Conservation (phyloP, 2,113 vertebrate species). For the Acanthochromis polyacanthus region DNA sequence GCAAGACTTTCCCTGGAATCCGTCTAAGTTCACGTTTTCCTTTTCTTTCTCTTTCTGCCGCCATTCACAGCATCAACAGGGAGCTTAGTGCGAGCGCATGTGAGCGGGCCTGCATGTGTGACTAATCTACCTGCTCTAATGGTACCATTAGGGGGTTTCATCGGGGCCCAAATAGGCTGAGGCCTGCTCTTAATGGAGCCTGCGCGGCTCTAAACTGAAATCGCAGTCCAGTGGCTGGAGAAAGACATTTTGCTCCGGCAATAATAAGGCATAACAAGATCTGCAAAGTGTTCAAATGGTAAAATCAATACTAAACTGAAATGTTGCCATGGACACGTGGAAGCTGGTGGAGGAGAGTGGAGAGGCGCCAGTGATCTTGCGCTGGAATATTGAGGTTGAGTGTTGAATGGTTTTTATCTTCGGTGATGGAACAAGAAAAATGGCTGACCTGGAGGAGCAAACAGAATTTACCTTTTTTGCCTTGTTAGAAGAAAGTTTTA, state of each 20-base stretch:
- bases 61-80: constrained; percentile 7
- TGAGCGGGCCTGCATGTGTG: constrained; percentile 43
- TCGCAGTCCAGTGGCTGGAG: constrained; percentile 56
- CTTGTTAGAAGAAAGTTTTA: neutral
- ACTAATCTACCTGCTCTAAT: constrained; percentile 71
- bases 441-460: constrained; percentile 2
- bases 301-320: constrained; percentile 79
- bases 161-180: constrained; percentile 65
- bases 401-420: constrained; percentile 45
- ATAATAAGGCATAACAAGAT: constrained; percentile 78
- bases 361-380: constrained; percentile 40
- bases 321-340: constrained; percentile 75
- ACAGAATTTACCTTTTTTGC: constrained; percentile 9
- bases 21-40: constrained; percentile 12
- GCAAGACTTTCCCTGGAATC: constrained; percentile 14
- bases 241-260: constrained; percentile 61
- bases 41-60: constrained; percentile 1
- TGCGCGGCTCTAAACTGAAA: constrained; percentile 36
- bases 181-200: constrained; percentile 67
- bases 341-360: constrained; percentile 45
- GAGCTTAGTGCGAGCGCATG: constrained; percentile 23
- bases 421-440: constrained; percentile 52
- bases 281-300: constrained; percentile 76
- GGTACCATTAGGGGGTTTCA: constrained; percentile 68
- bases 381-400: constrained; percentile 35